phyloP scores from a whole-genome alignment of 2,888 invertebrate species.

The Apodemia mormo region DNA sequence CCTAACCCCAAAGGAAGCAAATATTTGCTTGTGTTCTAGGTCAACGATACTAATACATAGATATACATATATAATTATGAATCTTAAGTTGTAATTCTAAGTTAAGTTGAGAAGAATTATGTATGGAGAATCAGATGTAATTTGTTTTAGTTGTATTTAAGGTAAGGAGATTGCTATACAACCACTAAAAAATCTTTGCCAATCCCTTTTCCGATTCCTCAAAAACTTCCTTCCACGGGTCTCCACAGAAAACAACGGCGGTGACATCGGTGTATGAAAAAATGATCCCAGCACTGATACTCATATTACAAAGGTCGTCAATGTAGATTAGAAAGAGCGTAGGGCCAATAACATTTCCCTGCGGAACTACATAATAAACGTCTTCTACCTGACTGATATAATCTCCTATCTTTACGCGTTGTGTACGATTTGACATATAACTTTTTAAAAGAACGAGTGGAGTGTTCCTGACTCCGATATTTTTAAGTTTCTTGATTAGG shows the following conservation, averaged over 20 bases:
- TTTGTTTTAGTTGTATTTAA: not conserved
- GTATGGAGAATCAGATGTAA: not conserved
- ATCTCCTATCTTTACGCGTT: not conserved
- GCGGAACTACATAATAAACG: not conserved
- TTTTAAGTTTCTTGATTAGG: not conserved
- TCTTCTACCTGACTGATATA: not conserved
- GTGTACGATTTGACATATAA: constrained; percentile 1
- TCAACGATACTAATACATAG: too few relatives aligned
- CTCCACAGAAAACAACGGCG: not conserved
- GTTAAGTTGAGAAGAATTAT: not conserved
- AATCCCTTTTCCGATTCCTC: not conserved
- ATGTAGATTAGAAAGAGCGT: not conserved
- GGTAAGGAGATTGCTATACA: not conserved
- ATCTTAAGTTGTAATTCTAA: not conserved
- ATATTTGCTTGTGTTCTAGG: too few relatives aligned
- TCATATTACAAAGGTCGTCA: too few relatives aligned
- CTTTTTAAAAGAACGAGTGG: not conserved
- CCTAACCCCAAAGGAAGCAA: too few relatives aligned
- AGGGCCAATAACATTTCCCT: not conserved
- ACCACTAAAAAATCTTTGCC: not conserved
- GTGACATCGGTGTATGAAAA: not conserved
- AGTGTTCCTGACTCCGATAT: not conserved
- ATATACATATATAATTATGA: too few relatives aligned
- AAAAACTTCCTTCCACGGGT: not conserved
- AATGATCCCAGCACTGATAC: not conserved